phyloP scores from a whole-genome alignment of 2,797 vertebrate genomes.

The Crocodylus rhombifer region DNA sequence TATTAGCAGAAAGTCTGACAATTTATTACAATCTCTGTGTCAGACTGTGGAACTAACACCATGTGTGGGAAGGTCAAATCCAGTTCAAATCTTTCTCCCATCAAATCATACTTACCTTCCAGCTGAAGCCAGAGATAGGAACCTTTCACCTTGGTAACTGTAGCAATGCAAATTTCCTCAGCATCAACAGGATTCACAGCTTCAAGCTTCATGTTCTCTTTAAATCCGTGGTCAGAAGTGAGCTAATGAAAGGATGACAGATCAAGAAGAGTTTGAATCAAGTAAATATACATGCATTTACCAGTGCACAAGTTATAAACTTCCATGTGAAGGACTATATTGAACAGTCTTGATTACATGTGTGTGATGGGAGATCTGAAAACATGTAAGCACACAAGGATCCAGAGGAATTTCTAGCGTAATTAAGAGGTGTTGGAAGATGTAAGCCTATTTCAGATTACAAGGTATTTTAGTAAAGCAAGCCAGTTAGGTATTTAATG shows the following conservation, averaged over 20 bases:
- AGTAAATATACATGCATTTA: not conserved
- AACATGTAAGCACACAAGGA: not conserved
- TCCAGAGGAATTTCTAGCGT: not conserved
- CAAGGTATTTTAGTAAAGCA: not conserved
- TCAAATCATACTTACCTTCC: constrained; percentile 85
- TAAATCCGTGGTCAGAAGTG: constrained; percentile 90
- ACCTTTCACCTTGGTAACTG: constrained; percentile 90
- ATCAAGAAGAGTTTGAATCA: not conserved
- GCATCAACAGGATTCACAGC: constrained; percentile 93
- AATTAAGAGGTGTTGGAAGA: not conserved
- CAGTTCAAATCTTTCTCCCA: not conserved
- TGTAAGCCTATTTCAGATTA: not conserved
- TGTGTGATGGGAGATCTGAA: not conserved
- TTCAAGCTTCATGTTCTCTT: constrained; percentile 97
- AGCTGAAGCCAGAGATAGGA: constrained; percentile 95
- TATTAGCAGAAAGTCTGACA: not conserved
- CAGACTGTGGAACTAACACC: not conserved
- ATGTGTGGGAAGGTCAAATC: not conserved
- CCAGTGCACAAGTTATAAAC: not conserved
- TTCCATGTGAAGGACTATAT: not conserved
- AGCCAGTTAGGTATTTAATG: not conserved
- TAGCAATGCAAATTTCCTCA: constrained; percentile 94
- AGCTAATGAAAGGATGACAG: constrained; percentile 67
- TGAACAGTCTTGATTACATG: not conserved
- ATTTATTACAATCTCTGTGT: not conserved